A percentile compares a stretch with the other conserved stretches of the same genome.
Conservation (phyloP, 2,797 vertebrate species). For the Phataginus tricuspis region DNA sequence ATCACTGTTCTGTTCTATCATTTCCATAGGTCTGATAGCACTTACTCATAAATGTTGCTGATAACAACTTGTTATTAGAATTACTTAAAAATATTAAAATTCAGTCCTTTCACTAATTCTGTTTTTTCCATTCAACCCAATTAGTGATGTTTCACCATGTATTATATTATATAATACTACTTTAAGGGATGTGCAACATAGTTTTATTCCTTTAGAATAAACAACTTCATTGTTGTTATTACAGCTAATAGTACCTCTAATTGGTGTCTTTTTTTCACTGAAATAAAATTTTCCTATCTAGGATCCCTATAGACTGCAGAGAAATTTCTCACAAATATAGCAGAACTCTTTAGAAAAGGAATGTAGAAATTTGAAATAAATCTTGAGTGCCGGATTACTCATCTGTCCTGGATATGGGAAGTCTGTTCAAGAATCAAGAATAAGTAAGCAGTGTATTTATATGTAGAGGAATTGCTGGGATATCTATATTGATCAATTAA, state of each 20-base stretch:
- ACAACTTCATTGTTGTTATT: neutral
- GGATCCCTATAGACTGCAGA: neutral
- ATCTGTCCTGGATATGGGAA: neutral
- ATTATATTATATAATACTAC: neutral
- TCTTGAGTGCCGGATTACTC: neutral
- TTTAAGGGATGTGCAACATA: neutral
- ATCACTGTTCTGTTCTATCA: neutral
- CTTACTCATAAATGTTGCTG: neutral
- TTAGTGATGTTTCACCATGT: neutral
- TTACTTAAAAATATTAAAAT: neutral
- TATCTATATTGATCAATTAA: neutral
- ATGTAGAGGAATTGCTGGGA: neutral
- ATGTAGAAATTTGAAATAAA: neutral
- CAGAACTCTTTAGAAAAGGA: constrained; percentile 1
- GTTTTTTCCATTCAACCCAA: neutral
- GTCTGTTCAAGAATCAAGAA: neutral
- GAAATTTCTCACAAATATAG: neutral
- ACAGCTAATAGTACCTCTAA: neutral
- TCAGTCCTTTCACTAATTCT: neutral
- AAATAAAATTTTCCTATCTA: neutral
- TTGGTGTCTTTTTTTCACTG: neutral
- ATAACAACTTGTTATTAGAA: neutral
- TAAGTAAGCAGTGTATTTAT: neutral
- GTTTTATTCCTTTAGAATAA: neutral
- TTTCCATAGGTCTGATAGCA: neutral